These are phyloP conservation scores for Pseudoips prasinana DNA, from an alignment of 2,888 invertebrate genomes.

Conservation along the genomic window DNA sequence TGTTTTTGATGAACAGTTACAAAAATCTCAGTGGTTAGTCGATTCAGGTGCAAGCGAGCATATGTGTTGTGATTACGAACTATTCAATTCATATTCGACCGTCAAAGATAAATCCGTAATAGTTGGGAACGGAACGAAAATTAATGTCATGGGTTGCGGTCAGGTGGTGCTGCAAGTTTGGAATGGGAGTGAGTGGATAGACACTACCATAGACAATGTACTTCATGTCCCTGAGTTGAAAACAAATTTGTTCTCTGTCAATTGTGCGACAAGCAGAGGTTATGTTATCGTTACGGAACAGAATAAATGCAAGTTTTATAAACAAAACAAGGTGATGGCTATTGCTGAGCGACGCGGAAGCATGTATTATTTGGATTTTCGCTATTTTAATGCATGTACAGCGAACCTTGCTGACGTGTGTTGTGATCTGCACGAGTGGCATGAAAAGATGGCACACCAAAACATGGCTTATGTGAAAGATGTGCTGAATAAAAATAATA, in stretches of 20 bases:
- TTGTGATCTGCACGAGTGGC: slow-evolving; percentile 13
- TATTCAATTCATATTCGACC: slow-evolving; percentile 14
- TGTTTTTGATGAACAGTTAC: not conserved
- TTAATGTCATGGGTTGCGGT: slow-evolving; percentile 19
- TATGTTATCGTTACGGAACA: slow-evolving; percentile 25
- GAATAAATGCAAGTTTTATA: slow-evolving; percentile 18
- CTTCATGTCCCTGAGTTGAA: slow-evolving; percentile 25
- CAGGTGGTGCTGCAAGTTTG: slow-evolving; percentile 21
- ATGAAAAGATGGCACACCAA: not conserved
- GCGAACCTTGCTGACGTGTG: too few relatives aligned
- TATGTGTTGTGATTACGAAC: slow-evolving; percentile 17
- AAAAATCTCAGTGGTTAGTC: slow-evolving; percentile 24
- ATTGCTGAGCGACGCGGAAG: slow-evolving; percentile 21
- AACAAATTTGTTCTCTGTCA: slow-evolving; percentile 25
- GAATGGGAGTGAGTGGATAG: slow-evolving; percentile 25
- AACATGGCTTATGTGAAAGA: slow-evolving; percentile 1
- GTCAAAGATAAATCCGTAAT: slow-evolving; percentile 14
- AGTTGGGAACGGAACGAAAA: slow-evolving; percentile 19
- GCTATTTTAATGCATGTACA: slow-evolving; percentile 7
- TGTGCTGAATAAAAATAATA: not conserved
- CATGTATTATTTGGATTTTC: slow-evolving; percentile 20
- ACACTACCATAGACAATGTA: slow-evolving; percentile 29
- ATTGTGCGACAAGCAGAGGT: slow-evolving; percentile 17
- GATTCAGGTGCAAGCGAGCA: slow-evolving; percentile 24
- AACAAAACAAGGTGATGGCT: slow-evolving; percentile 18